A percentile compares a stretch with the other conserved stretches of the same genome.
Conservation (phyloP, 2,888 invertebrate genomes). For the Hypomecis punctinalis region DNA sequence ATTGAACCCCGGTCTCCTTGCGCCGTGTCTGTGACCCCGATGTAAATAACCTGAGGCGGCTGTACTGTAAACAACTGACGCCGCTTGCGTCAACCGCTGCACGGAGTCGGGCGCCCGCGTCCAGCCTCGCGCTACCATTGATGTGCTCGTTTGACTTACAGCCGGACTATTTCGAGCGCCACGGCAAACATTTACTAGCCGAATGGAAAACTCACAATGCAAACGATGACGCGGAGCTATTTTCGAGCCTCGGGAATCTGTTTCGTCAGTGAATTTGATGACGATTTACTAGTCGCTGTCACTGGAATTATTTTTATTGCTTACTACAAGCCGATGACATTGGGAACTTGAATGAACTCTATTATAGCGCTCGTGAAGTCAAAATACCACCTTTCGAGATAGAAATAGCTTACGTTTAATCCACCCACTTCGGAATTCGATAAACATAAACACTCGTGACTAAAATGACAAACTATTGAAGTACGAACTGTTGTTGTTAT, state of each 20-base stretch:
- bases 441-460: neutral
- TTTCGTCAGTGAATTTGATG: constrained; percentile 40
- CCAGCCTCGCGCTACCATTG: constrained; percentile 57
- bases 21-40: constrained; percentile 84
- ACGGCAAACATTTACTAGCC: constrained; percentile 52
- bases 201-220: constrained; percentile 51
- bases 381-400: constrained; percentile 5
- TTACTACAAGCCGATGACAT: constrained; percentile 20
- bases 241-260: constrained; percentile 40
- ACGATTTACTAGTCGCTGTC: constrained; percentile 21
- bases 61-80: constrained; percentile 81
- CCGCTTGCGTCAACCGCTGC: constrained; percentile 77
- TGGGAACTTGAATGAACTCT: constrained; percentile 16
- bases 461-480: neutral
- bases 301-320: constrained; percentile 22
- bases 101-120: constrained; percentile 40
- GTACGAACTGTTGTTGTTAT: neutral
- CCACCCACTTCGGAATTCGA: neutral
- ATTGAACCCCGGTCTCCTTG: constrained; percentile 78
- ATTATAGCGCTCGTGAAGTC: constrained; percentile 1
- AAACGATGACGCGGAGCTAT: constrained; percentile 48
- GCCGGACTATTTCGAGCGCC: constrained; percentile 60
- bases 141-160: constrained; percentile 61
- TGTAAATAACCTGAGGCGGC: constrained; percentile 83
- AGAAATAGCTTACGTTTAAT: neutral